phyloP scores from a whole-genome alignment of 1,140 invertebrate genomes.

The Procambarus clarkii region DNA sequence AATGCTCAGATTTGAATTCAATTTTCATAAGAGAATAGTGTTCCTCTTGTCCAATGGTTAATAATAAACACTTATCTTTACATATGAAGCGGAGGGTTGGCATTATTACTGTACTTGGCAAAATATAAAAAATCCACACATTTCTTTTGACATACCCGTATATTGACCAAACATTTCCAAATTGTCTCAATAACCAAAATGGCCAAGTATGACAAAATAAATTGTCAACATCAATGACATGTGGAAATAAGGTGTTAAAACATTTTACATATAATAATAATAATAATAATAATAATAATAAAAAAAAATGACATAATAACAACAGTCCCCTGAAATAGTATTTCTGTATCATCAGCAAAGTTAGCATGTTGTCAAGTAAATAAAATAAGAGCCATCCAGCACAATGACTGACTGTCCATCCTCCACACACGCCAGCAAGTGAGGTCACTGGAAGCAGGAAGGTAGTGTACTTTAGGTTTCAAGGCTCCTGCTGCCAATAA shows the following conservation, averaged over 20 bases:
- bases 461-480: constrained; percentile 1
- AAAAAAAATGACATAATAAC: no score
- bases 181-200: background rate
- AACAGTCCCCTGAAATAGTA: no score
- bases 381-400: constrained; percentile 19
- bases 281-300: background rate
- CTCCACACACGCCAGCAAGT: constrained; percentile 30
- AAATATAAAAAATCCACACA: no score
- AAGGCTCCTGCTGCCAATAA: constrained; percentile 24
- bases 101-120: no score
- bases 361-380: no score
- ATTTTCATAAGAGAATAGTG: no score
- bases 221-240: background rate
- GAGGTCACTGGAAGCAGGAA: constrained; percentile 17
- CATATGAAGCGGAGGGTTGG: no score
- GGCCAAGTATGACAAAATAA: background rate
- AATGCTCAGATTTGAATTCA: no score
- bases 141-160: background rate
- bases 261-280: background rate
- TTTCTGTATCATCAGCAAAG: no score
- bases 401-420: constrained; percentile 1
- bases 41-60: no score
- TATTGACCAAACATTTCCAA: background rate
- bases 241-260: background rate
- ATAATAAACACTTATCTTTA: no score